Evolutionary conservation across 1,140 invertebrate genomes (phyloP).

Genomic region (Nymphalis io): DNA sequence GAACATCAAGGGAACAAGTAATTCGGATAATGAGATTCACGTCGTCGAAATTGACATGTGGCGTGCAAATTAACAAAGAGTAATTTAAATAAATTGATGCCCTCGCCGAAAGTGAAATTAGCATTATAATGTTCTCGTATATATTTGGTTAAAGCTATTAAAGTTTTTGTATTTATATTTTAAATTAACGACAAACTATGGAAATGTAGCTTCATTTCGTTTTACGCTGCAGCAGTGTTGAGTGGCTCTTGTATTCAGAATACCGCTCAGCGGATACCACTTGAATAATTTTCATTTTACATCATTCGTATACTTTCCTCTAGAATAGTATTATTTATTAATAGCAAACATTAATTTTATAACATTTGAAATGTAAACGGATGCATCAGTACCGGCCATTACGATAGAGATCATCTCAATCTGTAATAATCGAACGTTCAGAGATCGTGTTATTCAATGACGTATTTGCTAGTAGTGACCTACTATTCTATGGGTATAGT

Average conservation of each 20-base stretch:
- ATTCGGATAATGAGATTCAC: neutral
- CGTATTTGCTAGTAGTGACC: slow-evolving; percentile 35
- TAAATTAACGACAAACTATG: slow-evolving; percentile 23
- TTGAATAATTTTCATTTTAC: slow-evolving; percentile 27
- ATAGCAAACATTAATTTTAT: neutral
- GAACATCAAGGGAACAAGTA: slow-evolving; percentile 7
- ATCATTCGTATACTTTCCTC: neutral
- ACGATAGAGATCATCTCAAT: neutral
- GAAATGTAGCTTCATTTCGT: slow-evolving; percentile 30
- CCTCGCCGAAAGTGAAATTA: neutral
- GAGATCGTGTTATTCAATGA: slow-evolving; percentile 21
- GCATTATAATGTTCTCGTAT: neutral
- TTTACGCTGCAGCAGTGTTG: slow-evolving; percentile 31
- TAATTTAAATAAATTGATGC: neutral
- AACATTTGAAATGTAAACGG: neutral
- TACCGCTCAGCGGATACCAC: slow-evolving; percentile 24
- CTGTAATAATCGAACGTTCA: neutral
- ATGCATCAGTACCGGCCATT: neutral
- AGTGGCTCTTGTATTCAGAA: slow-evolving; percentile 37
- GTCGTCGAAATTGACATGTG: neutral
- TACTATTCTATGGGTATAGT: slow-evolving; percentile 31
- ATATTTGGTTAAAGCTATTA: neutral
- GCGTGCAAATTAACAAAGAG: neutral
- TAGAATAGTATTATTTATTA: slow-evolving; percentile 1
- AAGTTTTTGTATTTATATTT: slow-evolving; percentile 15